These are phyloP conservation scores for Meiosimyza decipiens DNA, from an alignment of 2,888 invertebrate genomes.

Conservation along the genomic window DNA sequence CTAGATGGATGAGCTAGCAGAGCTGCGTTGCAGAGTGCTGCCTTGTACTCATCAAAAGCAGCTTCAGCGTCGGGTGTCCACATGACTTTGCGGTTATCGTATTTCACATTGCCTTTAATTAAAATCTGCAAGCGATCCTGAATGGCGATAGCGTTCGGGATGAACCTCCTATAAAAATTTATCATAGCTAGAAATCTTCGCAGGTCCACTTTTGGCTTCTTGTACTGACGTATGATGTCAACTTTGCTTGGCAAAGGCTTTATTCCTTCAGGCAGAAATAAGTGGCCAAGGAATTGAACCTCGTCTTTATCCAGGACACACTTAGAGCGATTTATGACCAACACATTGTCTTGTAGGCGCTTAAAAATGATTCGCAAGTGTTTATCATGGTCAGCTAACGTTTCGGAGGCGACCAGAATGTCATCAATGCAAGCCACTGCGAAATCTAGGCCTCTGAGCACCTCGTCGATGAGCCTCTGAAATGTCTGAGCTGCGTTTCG, in stretches of 20 bases:
- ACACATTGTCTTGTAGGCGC: slow-evolving; percentile 42
- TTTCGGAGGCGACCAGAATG: slow-evolving; percentile 46
- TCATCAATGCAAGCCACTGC: slow-evolving; percentile 37
- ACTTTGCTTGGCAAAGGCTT: no score
- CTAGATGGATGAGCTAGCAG: background rate
- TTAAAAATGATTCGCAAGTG: slow-evolving; percentile 42
- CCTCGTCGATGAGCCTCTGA: slow-evolving; percentile 36
- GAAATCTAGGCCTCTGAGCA: slow-evolving; percentile 24
- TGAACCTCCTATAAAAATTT: background rate
- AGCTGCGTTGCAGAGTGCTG: slow-evolving; percentile 19
- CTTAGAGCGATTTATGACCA: slow-evolving; percentile 44
- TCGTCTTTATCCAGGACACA: background rate
- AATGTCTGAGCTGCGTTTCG: slow-evolving; percentile 38
- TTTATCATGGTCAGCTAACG: slow-evolving; percentile 41
- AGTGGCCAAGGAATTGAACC: no score
- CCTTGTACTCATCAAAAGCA: slow-evolving; percentile 10
- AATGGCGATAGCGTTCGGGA: background rate
- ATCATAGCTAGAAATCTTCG: background rate
- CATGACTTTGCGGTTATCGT: background rate
- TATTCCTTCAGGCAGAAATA: no score
- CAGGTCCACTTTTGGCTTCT: slow-evolving; percentile 11
- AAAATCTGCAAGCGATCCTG: slow-evolving; percentile 15
- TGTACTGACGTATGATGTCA: no score
- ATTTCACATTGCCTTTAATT: slow-evolving; percentile 23
- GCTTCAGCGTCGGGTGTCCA: slow-evolving; percentile 15